Evolutionary conservation across 2,113 vertebrate species (phyloP), one percentile per base, ranked within the genome.

Genomic region (Beaufortia kweichowensis): DNA sequence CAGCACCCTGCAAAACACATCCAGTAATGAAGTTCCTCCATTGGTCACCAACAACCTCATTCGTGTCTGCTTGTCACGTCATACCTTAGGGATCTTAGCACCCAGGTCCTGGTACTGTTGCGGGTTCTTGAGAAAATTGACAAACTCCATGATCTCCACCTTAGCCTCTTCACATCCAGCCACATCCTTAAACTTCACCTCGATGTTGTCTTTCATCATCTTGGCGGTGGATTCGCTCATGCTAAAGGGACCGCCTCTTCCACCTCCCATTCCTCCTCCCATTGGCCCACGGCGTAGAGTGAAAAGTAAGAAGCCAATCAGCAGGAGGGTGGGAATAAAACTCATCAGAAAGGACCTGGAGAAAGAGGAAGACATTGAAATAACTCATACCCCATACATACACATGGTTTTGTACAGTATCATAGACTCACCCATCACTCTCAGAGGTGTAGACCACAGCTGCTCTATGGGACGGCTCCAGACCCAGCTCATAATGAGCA

Each of bases 151-250:
- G 28, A 90, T 90, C 82, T 93, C 91, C 78, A 91, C 43, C 59
- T 88, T 92, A 61, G 90, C 90, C 56, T 92, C 91, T 80, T 92
- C 89, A 1, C 90, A 92, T 43, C 91, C 90, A 2, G 88, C 91
- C 28, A 90, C 89, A 3, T 90, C 91, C 19, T 85, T 86, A 75
- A 91, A 91, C 48, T 84, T 80, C 26, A 90, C 76, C 0, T 84
- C 76, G 0, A 87, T 83, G 19, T 76, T 85, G 74, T 85, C 83
- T 65, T 88, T 90, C 69, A 91, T 73, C 84, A 90, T 85, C 74
- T 85, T 90, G 60, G 92, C 91, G 3, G 86, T 85, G 1, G 90
- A 89, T 75, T 91, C 88, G 0, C 88, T 87, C 56, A 90, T 81
- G 9, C 90, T 83, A 73, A 92, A 91, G 48, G 90, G 85, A 21